These are phyloP conservation scores for Coelopa frigida DNA, from an alignment of 1,140 invertebrate genomes.

Conservation along the genomic window DNA sequence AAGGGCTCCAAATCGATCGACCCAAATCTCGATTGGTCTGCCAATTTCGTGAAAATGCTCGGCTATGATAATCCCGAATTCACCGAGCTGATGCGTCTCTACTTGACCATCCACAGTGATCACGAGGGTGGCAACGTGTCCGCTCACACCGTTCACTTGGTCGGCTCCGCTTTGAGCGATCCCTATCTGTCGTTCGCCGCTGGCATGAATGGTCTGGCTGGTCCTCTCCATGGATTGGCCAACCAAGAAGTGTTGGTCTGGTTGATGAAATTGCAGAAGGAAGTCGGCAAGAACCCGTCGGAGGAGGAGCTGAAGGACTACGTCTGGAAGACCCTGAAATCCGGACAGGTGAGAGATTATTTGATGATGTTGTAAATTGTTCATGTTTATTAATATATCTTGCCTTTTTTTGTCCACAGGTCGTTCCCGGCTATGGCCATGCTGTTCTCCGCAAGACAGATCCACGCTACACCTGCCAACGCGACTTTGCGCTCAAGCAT, in stretches of 20 bases:
- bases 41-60: constrained; percentile 88
- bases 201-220: constrained; percentile 90
- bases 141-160: constrained; percentile 90
- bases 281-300: constrained; percentile 72
- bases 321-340: constrained; percentile 91
- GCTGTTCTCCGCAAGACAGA: constrained; percentile 95
- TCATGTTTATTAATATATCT: background rate
- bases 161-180: constrained; percentile 90
- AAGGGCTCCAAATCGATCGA: constrained; percentile 84
- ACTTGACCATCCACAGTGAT: constrained; percentile 92
- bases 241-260: constrained; percentile 90
- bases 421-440: constrained; percentile 95
- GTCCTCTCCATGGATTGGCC: constrained; percentile 91
- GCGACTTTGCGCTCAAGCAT: constrained; percentile 92
- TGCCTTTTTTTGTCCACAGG: constrained; percentile 47
- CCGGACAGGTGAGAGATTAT: constrained; percentile 52
- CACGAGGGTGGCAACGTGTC: constrained; percentile 95
- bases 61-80: constrained; percentile 84
- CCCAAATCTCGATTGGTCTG: constrained; percentile 85
- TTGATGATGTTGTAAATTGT: background rate
- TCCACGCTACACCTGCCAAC: constrained; percentile 83
- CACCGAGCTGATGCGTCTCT: constrained; percentile 88
- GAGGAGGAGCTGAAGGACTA: constrained; percentile 88
- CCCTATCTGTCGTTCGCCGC: constrained; percentile 91
- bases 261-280: constrained; percentile 70